Conservation (phyloP, 2,797 vertebrate species). For the Enteromius viviparus region DNA sequence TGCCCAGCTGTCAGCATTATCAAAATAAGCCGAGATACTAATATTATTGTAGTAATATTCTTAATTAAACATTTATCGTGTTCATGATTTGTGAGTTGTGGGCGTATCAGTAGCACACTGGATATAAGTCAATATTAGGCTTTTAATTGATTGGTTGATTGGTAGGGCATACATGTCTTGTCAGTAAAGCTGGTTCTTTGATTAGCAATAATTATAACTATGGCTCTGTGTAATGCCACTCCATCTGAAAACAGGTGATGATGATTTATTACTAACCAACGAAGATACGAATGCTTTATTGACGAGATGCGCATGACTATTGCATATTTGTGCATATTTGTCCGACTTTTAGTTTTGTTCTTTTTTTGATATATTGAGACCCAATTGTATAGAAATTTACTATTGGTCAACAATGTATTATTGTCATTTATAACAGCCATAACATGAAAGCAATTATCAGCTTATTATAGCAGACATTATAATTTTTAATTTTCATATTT, state of each 20-base stretch:
- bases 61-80: not conserved
- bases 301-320: no score
- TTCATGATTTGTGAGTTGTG: not conserved
- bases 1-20: constrained; percentile 7
- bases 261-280: no score
- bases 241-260: no score
- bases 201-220: no score
- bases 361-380: not conserved
- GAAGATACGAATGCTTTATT: no score
- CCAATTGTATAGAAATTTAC: not conserved
- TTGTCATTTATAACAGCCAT: not conserved
- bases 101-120: not conserved
- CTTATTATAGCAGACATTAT: not conserved
- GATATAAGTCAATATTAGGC: not conserved
- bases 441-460: not conserved
- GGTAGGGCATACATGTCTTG: not conserved
- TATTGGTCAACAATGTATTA: not conserved
- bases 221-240: no score
- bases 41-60: not conserved
- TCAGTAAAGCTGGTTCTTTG: no score
- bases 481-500: not conserved
- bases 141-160: not conserved
- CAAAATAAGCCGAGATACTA: not conserved
- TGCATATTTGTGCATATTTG: no score
- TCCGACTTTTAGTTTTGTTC: not conserved